Percentiles rank a stretch among this genome's conserved stretches.
phyloP scores from a whole-genome alignment of 2,888 invertebrate species.

The Xylota sylvarum region DNA sequence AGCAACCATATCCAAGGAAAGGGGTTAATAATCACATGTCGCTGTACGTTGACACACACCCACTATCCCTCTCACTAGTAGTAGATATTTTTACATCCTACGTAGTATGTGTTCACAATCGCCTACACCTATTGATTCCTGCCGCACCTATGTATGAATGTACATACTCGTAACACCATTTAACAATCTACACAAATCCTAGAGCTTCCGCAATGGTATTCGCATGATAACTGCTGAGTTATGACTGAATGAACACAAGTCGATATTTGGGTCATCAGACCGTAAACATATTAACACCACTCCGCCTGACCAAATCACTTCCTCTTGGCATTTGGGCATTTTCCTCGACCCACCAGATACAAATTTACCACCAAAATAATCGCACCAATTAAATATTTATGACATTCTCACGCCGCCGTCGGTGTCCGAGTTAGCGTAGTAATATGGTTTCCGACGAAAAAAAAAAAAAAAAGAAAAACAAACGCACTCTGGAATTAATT shows the following conservation, averaged over 20 bases:
- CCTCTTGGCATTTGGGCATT: background rate
- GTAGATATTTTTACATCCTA: no score
- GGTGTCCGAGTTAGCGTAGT: background rate
- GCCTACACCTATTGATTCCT: no score
- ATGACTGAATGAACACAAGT: background rate
- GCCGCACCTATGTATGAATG: background rate
- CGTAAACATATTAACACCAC: constrained; percentile 1
- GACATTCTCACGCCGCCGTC: constrained; percentile 39
- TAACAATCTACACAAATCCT: background rate
- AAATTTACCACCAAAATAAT: no score
- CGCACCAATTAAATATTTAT: constrained; percentile 53
- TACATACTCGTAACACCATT: background rate
- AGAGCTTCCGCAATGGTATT: background rate
- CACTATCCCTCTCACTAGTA: no score
- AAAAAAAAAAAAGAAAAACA: constrained; percentile 18
- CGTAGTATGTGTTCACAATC: no score
- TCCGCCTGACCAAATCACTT: constrained; percentile 15
- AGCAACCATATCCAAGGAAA: no score
- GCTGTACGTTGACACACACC: no score
- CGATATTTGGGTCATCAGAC: constrained; percentile 1
- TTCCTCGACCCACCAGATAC: background rate
- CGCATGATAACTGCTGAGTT: background rate
- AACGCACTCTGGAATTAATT: constrained; percentile 10
- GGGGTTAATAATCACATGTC: no score
- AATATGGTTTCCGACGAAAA: constrained; percentile 11